Evolutionary conservation across 2,113 vertebrate species (phyloP).

Genomic region (Toxotes chatareus): DNA sequence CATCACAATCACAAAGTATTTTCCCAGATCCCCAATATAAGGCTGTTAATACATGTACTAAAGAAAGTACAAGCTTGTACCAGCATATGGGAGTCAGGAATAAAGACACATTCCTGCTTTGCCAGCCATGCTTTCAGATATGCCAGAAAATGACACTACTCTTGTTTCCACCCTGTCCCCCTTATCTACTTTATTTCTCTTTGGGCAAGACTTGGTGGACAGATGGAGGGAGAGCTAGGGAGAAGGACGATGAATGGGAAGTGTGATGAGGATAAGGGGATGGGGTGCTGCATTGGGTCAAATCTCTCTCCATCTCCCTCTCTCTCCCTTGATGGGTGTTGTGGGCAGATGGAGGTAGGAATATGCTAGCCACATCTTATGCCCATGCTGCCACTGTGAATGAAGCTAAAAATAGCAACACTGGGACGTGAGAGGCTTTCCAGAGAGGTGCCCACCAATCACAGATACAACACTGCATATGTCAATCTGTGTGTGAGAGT

Average conservation of each 20-base stretch:
- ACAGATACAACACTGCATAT: constrained; percentile 46
- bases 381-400: constrained; percentile 48
- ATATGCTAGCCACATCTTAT: constrained; percentile 48
- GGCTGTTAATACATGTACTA: not conserved
- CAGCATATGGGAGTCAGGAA: not conserved
- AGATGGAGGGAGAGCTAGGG: constrained; percentile 30
- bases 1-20: not conserved
- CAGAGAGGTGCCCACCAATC: constrained; percentile 44
- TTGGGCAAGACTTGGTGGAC: constrained; percentile 29
- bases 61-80: not conserved
- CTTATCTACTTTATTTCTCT: constrained; percentile 11
- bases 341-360: constrained; percentile 54
- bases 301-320: constrained; percentile 11
- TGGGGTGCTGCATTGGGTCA: constrained; percentile 31
- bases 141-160: constrained; percentile 6
- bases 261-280: constrained; percentile 23
- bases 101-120: not conserved
- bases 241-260: constrained; percentile 22
- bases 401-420: constrained; percentile 63
- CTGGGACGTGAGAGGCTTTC: constrained; percentile 41
- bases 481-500: constrained; percentile 29
- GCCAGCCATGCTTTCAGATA: not conserved
- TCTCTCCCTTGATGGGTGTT: constrained; percentile 31
- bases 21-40: not conserved
- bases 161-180: not conserved